Percentiles rank a stretch among this genome's conserved stretches.
These are phyloP conservation scores for Tetrao urogallus DNA, from an alignment of 2,113 vertebrate species.

Conservation along the genomic window DNA sequence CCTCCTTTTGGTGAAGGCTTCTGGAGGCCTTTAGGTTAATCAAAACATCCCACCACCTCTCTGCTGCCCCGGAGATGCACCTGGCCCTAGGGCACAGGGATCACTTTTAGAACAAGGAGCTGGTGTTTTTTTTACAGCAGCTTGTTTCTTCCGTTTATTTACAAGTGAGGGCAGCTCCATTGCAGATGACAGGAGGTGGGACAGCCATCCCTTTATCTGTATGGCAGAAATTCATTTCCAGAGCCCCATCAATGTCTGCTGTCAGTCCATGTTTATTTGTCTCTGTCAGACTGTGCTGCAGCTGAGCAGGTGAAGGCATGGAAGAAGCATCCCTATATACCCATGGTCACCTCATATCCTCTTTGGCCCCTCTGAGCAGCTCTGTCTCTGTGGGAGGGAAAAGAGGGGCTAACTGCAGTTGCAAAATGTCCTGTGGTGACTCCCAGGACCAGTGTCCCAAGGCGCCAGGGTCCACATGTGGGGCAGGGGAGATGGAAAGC, in stretches of 20 bases:
- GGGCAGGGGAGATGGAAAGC: not conserved
- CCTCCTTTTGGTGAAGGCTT: not conserved
- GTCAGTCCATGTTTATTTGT: not conserved
- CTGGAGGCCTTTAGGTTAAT: not conserved
- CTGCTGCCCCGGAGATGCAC: not conserved
- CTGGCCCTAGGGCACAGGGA: not conserved
- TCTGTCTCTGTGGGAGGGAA: not conserved
- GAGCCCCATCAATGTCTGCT: not conserved
- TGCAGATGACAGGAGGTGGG: not conserved
- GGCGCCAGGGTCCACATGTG: not conserved
- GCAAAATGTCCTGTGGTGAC: not conserved
- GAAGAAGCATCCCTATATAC: not conserved
- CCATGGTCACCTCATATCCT: not conserved
- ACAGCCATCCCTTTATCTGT: not conserved
- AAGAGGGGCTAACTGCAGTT: not conserved
- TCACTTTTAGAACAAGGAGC: not conserved
- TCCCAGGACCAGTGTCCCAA: not conserved
- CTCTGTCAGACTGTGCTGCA: not conserved
- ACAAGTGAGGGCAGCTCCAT: not conserved
- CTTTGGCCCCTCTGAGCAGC: not conserved
- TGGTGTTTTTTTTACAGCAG: not conserved
- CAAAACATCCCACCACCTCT: not conserved
- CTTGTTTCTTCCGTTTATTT: not conserved
- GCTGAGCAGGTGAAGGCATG: not conserved
- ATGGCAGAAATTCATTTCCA: slow-evolving; percentile 1